Percentiles rank a stretch among this genome's conserved stretches.
Conservation (phyloP, 1,140 invertebrate species). For the Bombus confusus region DNA sequence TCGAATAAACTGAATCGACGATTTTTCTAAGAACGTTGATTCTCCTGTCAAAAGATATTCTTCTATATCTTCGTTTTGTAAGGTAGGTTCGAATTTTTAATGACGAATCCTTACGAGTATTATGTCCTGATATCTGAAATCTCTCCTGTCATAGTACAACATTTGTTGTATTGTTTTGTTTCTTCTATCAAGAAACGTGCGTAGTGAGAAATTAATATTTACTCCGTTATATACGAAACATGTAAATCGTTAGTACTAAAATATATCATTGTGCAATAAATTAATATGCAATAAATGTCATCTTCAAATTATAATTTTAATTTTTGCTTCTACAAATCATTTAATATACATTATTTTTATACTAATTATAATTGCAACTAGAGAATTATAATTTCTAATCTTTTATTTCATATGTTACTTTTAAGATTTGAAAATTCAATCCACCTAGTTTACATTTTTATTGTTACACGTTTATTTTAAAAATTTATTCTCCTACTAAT, state of each 20-base stretch:
- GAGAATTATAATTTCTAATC: neutral
- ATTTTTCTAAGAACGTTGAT: conserved; percentile 22
- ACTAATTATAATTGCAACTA: neutral
- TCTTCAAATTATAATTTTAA: neutral
- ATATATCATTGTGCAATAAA: conserved; percentile 17
- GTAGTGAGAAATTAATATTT: neutral
- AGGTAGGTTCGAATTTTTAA: conserved; percentile 43
- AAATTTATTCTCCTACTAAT: neutral
- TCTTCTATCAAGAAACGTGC: neutral
- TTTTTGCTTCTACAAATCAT: neutral
- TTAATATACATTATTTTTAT: neutral
- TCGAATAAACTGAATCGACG: conserved; percentile 21
- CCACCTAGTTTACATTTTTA: neutral
- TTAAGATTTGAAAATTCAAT: neutral
- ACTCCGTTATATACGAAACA: neutral
- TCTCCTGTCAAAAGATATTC: conserved; percentile 9
- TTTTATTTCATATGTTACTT: neutral
- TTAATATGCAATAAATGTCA: neutral
- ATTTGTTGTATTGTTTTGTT: neutral
- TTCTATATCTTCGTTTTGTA: conserved; percentile 20
- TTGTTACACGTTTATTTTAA: neutral
- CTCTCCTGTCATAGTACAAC: neutral
- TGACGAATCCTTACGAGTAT: neutral
- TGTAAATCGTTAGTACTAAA: conserved; percentile 2
- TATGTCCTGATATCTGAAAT: neutral